Evolutionary conservation across 2,797 vertebrate genomes (phyloP).

Genomic region (Clarias pachynema): DNA sequence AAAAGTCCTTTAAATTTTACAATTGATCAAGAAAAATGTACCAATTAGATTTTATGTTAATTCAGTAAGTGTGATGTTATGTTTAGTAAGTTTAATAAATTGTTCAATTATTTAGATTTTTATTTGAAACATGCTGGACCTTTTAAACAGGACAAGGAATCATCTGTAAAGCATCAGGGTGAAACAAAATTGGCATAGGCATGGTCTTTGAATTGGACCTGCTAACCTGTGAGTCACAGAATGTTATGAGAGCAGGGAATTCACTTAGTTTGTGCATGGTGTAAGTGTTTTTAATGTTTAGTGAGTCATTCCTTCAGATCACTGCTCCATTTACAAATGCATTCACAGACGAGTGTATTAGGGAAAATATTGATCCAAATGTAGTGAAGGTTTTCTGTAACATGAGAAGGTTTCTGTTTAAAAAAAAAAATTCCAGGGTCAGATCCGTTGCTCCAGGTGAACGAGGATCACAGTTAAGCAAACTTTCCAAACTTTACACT

Average conservation of each 20-base stretch:
- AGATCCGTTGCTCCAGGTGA: conserved; percentile 33
- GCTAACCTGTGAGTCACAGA: neutral
- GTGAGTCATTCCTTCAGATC: conserved; percentile 8
- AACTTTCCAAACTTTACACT: conserved; percentile 56
- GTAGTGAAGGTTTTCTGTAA: conserved; percentile 10
- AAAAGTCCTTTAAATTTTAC: neutral
- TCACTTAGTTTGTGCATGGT: neutral
- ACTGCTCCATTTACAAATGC: conserved; percentile 31
- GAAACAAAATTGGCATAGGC: neutral
- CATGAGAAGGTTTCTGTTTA: conserved; percentile 20
- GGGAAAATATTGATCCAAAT: conserved; percentile 8
- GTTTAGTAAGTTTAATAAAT: neutral
- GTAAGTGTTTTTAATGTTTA: conserved; percentile 2
- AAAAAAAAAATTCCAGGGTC: conserved; percentile 31
- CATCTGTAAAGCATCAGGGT: neutral
- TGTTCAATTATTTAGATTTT: neutral
- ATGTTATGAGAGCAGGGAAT: neutral
- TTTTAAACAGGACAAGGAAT: neutral
- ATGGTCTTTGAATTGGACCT: neutral
- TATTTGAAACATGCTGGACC: neutral
- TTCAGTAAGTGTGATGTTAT: neutral
- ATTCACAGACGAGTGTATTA: conserved; percentile 26
- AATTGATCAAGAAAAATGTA: neutral
- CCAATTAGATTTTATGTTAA: conserved; percentile 17
- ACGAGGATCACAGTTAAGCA: conserved; percentile 53